phyloP scores from a whole-genome alignment of 2,113 vertebrate genomes.

The Xiphophorus maculatus region DNA sequence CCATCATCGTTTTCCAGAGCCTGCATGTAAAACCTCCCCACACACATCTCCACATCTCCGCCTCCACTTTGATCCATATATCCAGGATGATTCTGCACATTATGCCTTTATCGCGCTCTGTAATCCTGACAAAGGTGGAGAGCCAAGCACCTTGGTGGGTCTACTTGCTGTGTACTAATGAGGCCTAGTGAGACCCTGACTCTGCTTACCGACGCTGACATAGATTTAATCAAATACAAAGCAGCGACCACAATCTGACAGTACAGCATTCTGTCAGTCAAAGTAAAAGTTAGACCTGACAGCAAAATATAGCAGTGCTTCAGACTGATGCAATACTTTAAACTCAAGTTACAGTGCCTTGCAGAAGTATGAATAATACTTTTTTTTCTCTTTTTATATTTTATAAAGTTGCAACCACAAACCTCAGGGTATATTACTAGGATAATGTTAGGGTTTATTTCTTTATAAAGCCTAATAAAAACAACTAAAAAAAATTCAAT shows the following conservation, averaged over 20 bases:
- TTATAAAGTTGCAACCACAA: too few species aligned
- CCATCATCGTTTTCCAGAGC: neutral
- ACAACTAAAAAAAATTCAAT: too few species aligned
- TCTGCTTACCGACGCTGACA: constrained; percentile 49
- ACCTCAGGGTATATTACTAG: too few species aligned
- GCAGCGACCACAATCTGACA: constrained; percentile 19
- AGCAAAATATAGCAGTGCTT: neutral
- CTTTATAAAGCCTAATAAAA: too few species aligned
- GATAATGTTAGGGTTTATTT: too few species aligned
- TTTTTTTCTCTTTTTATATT: too few species aligned
- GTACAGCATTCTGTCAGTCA: neutral
- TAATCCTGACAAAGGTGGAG: constrained; percentile 36
- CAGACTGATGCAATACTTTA: neutral
- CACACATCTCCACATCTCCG: constrained; percentile 14
- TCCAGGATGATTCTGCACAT: constrained; percentile 29
- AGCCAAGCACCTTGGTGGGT: constrained; percentile 33
- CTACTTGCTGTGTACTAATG: constrained; percentile 53
- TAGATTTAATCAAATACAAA: constrained; percentile 42
- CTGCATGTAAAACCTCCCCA: neutral
- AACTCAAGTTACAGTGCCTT: neutral
- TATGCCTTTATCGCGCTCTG: constrained; percentile 16
- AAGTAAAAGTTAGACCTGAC: neutral
- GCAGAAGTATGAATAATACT: too few species aligned
- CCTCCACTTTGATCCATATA: constrained; percentile 14
- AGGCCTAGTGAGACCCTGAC: constrained; percentile 56